These are phyloP conservation scores for Enteromius paludinosus DNA, from an alignment of 2,797 vertebrate genomes.

Conservation along the genomic window DNA sequence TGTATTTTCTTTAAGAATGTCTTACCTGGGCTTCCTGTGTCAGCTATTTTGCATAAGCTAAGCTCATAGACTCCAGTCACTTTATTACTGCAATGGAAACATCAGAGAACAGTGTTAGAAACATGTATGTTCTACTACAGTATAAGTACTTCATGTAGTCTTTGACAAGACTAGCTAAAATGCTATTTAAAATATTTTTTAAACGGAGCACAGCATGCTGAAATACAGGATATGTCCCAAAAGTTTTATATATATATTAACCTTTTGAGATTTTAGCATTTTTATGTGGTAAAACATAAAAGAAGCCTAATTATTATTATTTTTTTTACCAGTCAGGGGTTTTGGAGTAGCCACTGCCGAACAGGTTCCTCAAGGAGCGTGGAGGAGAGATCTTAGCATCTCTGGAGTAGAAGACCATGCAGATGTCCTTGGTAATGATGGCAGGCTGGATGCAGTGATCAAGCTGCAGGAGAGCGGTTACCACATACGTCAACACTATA, in stretches of 20 bases:
- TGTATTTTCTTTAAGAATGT: background rate
- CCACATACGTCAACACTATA: background rate
- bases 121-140: background rate
- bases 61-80: constrained; percentile 97
- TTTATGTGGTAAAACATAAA: background rate
- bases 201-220: background rate
- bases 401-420: constrained; percentile 97
- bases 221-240: background rate
- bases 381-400: constrained; percentile 96
- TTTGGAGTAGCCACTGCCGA: constrained; percentile 94
- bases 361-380: constrained; percentile 92
- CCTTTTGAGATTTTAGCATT: background rate
- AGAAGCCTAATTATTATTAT: background rate
- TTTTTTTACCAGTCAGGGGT: constrained; percentile 88
- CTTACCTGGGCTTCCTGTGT: constrained; percentile 97
- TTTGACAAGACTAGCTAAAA: background rate
- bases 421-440: constrained; percentile 96
- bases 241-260: background rate
- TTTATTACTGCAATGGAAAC: constrained; percentile 85
- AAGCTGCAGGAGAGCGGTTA: constrained; percentile 78
- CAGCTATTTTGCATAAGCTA: constrained; percentile 96
- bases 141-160: too few species aligned
- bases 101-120: constrained; percentile 9
- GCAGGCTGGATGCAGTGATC: constrained; percentile 99
- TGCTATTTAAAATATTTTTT: background rate